A percentile compares a stretch with the other conserved stretches of the same genome.
phyloP scores from a whole-genome alignment of 2,888 invertebrate genomes.

The Arrhopalites spinosus region DNA sequence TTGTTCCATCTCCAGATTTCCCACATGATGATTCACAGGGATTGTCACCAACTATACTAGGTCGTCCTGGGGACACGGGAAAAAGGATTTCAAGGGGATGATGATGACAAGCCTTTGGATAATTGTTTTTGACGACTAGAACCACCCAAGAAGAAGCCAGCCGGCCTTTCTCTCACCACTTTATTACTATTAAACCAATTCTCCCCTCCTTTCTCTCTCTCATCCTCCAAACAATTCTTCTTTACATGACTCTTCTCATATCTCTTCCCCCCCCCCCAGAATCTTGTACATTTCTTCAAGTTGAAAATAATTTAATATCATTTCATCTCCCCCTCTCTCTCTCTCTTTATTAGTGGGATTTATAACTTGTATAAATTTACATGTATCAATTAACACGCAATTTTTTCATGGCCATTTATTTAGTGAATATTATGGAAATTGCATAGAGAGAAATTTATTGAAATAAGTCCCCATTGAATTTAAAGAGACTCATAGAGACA shows the following conservation, averaged over 20 bases:
- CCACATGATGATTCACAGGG: conserved; percentile 33
- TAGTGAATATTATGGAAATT: too few species aligned
- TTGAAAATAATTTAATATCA: too few species aligned
- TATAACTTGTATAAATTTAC: too few species aligned
- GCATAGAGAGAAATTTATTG: background rate
- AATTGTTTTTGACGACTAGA: conserved; percentile 24
- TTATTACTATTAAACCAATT: conserved; percentile 9
- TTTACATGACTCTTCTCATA: too few species aligned
- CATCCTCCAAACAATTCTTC: too few species aligned
- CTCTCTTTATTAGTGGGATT: conserved; percentile 24
- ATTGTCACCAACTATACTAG: conserved; percentile 7
- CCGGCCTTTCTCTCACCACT: conserved; percentile 19
- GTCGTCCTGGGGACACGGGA: background rate
- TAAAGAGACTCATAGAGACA: too few species aligned
- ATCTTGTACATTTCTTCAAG: too few species aligned
- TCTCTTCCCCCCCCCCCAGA: background rate
- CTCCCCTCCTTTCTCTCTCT: background rate
- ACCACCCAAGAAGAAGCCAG: background rate
- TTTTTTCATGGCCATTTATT: too few species aligned
- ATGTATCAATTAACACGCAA: too few species aligned
- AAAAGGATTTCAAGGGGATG: background rate
- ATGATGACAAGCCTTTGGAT: conserved; percentile 17
- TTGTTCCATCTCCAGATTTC: conserved; percentile 10
- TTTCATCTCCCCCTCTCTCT: conserved; percentile 11
- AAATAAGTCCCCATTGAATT: too few species aligned